Percentiles rank a stretch among this genome's conserved stretches.
Evolutionary conservation across 1,140 invertebrate species (phyloP).

Genomic region (Drosophila miranda): DNA sequence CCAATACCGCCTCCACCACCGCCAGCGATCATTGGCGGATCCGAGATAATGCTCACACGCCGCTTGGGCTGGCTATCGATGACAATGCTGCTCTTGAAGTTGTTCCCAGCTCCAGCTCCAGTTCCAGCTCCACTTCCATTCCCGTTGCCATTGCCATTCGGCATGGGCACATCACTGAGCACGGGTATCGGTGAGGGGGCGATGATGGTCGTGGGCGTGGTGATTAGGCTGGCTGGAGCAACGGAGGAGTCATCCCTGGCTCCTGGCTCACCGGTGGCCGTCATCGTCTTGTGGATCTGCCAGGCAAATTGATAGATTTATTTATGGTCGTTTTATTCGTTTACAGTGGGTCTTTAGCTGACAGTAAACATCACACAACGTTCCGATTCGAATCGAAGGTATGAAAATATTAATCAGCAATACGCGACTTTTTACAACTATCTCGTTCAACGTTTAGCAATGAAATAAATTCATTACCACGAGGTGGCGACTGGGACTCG

Average conservation of each 20-base stretch:
- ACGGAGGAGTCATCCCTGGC: constrained; percentile 42
- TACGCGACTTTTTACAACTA: constrained; percentile 69
- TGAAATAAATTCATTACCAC: constrained; percentile 79
- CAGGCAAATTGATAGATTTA: constrained; percentile 1
- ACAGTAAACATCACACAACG: constrained; percentile 47
- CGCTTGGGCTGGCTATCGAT: constrained; percentile 78
- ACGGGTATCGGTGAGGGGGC: constrained; percentile 31
- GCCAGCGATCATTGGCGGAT: constrained; percentile 50
- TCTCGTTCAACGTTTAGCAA: constrained; percentile 76
- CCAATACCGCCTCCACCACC: not conserved
- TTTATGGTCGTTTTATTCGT: constrained; percentile 6
- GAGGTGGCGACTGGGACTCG: constrained; percentile 13
- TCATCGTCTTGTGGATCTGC: constrained; percentile 54
- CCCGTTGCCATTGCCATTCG: constrained; percentile 49
- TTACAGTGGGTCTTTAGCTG: constrained; percentile 6
- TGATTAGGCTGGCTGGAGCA: constrained; percentile 20
- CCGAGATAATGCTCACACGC: constrained; percentile 77
- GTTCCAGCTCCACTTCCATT: constrained; percentile 31
- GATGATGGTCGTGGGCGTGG: constrained; percentile 19
- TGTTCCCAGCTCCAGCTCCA: not conserved
- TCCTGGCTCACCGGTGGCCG: constrained; percentile 62
- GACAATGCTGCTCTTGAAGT: constrained; percentile 63
- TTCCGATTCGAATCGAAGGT: constrained; percentile 25
- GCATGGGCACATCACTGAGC: constrained; percentile 51
- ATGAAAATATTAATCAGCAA: constrained; percentile 30